phyloP scores from a whole-genome alignment of 37 sponge, comb jelly and placozoan genomes.

The Corticium candelabrum region DNA sequence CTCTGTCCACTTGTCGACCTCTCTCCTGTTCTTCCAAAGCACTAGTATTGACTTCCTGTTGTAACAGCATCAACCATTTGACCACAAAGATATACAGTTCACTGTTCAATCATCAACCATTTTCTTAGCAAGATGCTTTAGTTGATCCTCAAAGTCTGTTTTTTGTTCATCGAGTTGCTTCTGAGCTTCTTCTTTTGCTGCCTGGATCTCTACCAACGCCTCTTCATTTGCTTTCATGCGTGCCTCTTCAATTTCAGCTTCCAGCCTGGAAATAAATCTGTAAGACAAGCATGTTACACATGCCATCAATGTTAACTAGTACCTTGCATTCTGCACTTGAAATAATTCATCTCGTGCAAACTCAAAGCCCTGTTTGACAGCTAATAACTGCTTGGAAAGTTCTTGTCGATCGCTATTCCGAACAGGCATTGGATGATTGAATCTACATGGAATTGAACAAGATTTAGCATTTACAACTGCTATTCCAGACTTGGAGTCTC shows the following conservation, averaged over 20 bases:
- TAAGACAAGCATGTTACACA: neutral
- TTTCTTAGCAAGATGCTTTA: slow-evolving; percentile 6
- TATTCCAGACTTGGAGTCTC: too few relatives aligned
- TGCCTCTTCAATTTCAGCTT: slow-evolving; percentile 59
- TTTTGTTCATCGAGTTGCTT: slow-evolving; percentile 14
- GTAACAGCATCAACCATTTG: neutral
- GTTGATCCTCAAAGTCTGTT: neutral
- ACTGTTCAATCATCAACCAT: slow-evolving; percentile 11
- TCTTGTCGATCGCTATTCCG: neutral
- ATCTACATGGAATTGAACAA: too few relatives aligned
- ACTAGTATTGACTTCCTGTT: slow-evolving; percentile 19
- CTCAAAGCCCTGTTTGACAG: slow-evolving; percentile 38
- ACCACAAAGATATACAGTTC: neutral
- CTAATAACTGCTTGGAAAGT: too few relatives aligned
- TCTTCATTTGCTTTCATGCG: slow-evolving; percentile 45
- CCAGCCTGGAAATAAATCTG: slow-evolving; percentile 25
- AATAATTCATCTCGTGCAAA: slow-evolving; percentile 71
- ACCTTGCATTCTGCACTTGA: slow-evolving; percentile 38
- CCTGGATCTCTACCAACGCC: slow-evolving; percentile 53
- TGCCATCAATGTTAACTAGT: neutral
- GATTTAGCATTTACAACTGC: too few relatives aligned
- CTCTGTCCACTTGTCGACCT: slow-evolving; percentile 14
- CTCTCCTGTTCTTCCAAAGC: slow-evolving; percentile 7
- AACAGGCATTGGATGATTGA: slow-evolving; percentile 50
- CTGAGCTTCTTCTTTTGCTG: slow-evolving; percentile 28